Conservation (phyloP, 2,113 vertebrate species). For the Oreochromis aureus region DNA sequence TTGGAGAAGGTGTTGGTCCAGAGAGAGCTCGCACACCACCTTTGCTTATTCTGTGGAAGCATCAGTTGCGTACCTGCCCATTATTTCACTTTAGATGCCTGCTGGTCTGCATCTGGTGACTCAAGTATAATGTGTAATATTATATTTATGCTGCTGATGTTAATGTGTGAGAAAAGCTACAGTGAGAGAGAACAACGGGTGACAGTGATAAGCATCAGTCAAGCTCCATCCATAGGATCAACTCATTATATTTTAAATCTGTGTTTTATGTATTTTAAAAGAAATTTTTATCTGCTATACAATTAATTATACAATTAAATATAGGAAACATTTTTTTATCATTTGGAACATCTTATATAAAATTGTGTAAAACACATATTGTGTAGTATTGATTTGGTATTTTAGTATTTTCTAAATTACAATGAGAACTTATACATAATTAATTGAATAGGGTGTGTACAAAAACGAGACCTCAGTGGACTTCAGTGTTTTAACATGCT, state of each 20-base stretch:
- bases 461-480: background rate
- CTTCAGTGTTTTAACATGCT: background rate
- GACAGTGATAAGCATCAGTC: background rate
- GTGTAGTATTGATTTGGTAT: background rate
- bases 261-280: background rate
- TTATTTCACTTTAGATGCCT: background rate
- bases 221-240: background rate
- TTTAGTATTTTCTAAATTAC: background rate
- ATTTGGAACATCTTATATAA: background rate
- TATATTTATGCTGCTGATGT: background rate
- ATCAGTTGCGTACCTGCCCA: conserved; percentile 46
- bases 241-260: background rate
- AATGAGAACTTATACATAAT: background rate
- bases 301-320: background rate
- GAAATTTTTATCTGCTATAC: background rate
- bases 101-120: background rate
- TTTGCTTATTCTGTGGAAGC: conserved; percentile 1
- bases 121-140: background rate
- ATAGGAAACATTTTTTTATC: background rate
- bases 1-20: conserved; percentile 45
- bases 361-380: background rate
- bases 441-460: background rate
- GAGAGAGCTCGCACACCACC: conserved; percentile 20
- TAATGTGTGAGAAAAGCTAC: background rate
- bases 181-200: background rate